phyloP scores from a whole-genome alignment of 2,797 vertebrate species.

The Vultur gryphus region DNA sequence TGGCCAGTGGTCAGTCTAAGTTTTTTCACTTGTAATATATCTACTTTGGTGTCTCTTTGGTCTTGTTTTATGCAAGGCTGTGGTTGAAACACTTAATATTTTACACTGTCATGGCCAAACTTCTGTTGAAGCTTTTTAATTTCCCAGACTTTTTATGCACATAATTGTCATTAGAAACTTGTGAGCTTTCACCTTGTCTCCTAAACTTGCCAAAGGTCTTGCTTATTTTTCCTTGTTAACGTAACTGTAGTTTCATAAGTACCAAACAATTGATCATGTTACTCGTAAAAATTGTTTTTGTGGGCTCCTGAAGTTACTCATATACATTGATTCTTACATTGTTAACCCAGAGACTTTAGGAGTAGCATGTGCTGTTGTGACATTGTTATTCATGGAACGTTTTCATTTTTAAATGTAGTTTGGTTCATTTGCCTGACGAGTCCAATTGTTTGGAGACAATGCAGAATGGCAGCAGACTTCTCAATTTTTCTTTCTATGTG shows the following conservation, averaged over 20 bases:
- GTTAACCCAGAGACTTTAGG: background rate
- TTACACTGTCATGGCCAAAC: background rate
- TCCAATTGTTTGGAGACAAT: constrained; percentile 38
- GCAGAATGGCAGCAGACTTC: constrained; percentile 18
- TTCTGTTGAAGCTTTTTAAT: constrained; percentile 35
- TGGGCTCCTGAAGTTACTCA: background rate
- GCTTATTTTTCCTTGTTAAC: constrained; percentile 3
- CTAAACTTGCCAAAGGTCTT: constrained; percentile 18
- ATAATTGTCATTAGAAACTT: constrained; percentile 30
- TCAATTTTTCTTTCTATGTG: constrained; percentile 24
- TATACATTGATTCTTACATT: background rate
- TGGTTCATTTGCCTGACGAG: background rate
- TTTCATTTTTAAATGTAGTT: constrained; percentile 17
- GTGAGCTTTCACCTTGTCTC: constrained; percentile 22
- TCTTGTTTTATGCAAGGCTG: background rate
- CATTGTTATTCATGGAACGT: background rate
- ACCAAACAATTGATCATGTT: constrained; percentile 11
- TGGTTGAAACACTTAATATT: constrained; percentile 39
- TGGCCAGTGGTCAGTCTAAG: constrained; percentile 46
- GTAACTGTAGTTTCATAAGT: background rate
- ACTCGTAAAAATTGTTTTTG: background rate
- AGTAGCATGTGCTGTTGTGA: background rate
- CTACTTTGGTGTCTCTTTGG: constrained; percentile 38
- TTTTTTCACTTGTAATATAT: constrained; percentile 22
- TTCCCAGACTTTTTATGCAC: constrained; percentile 8